These are phyloP conservation scores for Heteromormyrus szaboi DNA, from an alignment of 2,797 vertebrate genomes.

Conservation along the genomic window DNA sequence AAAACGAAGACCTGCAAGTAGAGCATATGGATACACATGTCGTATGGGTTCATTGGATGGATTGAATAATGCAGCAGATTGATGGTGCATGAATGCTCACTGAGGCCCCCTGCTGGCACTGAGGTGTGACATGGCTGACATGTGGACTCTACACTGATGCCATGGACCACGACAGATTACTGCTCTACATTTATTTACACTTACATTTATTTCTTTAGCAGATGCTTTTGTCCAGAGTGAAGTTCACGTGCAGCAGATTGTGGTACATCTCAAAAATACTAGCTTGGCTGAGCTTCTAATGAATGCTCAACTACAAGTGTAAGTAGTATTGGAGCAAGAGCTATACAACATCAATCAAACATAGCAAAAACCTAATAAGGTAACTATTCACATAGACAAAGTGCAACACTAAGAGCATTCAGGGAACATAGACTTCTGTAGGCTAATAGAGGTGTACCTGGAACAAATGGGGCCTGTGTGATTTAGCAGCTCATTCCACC, in stretches of 20 bases:
- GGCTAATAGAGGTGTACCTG: not conserved
- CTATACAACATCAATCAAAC: not conserved
- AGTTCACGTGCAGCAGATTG: not conserved
- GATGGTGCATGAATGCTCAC: conserved; percentile 14
- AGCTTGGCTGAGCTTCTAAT: not conserved
- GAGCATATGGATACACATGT: not conserved
- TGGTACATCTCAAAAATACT: not conserved
- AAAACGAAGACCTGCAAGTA: conserved; percentile 9
- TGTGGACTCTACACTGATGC: not conserved
- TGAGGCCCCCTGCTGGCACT: conserved; percentile 24
- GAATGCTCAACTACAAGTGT: not conserved
- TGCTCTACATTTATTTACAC: not conserved
- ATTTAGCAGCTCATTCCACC: not conserved
- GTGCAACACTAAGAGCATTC: not conserved
- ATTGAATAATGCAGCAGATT: not conserved
- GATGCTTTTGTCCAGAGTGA: not conserved
- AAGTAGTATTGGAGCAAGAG: not conserved
- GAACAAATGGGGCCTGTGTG: not conserved
- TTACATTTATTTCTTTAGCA: not conserved
- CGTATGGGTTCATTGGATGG: not conserved
- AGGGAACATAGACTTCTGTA: not conserved
- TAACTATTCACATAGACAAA: not conserved
- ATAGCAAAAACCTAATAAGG: not conserved
- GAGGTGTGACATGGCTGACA: not conserved
- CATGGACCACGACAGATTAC: not conserved